Evolutionary conservation across 2,888 invertebrate species (phyloP).

Genomic region (Leucozona laternaria): DNA sequence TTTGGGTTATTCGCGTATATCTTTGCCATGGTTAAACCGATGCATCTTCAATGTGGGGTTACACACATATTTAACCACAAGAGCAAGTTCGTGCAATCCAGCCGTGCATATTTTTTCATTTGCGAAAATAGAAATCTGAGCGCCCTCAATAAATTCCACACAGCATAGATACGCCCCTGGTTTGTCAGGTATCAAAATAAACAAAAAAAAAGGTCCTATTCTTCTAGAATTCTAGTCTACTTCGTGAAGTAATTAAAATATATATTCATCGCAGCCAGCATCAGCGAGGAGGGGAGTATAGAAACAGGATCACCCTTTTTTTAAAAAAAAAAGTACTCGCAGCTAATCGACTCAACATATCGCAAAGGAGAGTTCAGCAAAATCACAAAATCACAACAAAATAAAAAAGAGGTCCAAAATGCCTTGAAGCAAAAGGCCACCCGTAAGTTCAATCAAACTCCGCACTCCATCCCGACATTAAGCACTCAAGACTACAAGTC

Average conservation of each 20-base stretch:
- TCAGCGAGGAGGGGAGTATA: neutral
- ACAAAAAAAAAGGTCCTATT: slow-evolving; percentile 58
- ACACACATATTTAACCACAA: too few species aligned
- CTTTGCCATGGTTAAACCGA: too few species aligned
- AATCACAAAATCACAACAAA: neutral
- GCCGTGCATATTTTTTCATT: too few species aligned
- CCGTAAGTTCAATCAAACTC: slow-evolving; percentile 73
- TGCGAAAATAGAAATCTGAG: neutral
- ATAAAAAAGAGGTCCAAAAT: slow-evolving; percentile 34
- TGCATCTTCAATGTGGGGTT: too few species aligned
- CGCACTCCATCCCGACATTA: slow-evolving; percentile 55
- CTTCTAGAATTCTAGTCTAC: slow-evolving; percentile 43
- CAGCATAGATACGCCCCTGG: neutral
- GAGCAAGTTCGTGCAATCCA: too few species aligned
- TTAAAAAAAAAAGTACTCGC: slow-evolving; percentile 47
- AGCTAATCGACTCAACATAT: slow-evolving; percentile 57
- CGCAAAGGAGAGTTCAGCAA: slow-evolving; percentile 26
- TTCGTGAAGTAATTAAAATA: slow-evolving; percentile 71
- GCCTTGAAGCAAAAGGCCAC: slow-evolving; percentile 68
- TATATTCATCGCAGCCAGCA: slow-evolving; percentile 46
- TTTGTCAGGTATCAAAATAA: neutral
- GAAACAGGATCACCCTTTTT: slow-evolving; percentile 40
- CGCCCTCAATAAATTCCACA: neutral
- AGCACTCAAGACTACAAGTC: slow-evolving; percentile 28
- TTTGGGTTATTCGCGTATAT: too few species aligned